These are phyloP conservation scores for Paralichthys olivaceus DNA, from an alignment of 2,113 vertebrate genomes.

Conservation along the genomic window DNA sequence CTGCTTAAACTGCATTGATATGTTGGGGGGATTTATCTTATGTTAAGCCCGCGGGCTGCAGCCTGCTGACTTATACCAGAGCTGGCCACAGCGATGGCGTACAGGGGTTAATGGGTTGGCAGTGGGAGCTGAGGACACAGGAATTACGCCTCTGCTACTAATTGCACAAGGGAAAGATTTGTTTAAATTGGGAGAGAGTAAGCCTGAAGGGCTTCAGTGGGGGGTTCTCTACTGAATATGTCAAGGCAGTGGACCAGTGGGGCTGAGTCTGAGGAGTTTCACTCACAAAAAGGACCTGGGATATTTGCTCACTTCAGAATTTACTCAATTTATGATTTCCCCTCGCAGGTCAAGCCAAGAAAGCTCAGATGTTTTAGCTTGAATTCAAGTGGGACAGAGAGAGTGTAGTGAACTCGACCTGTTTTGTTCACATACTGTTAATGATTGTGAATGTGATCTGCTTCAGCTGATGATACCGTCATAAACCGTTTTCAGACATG, in stretches of 20 bases:
- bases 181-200: slow-evolving; percentile 42
- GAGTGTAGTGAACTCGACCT: not conserved
- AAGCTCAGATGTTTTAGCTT: not conserved
- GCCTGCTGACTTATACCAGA: slow-evolving; percentile 54
- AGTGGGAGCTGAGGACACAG: slow-evolving; percentile 53
- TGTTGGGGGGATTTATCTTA: slow-evolving; percentile 55
- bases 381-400: not conserved
- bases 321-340: not conserved
- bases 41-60: slow-evolving; percentile 44
- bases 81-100: slow-evolving; percentile 23
- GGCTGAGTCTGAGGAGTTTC: not conserved
- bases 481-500: not conserved
- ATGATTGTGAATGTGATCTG: too few species aligned
- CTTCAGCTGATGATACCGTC: not conserved
- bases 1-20: slow-evolving; percentile 64
- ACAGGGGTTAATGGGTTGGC: slow-evolving; percentile 60
- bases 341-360: not conserved
- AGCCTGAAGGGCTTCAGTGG: slow-evolving; percentile 41
- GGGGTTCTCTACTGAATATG: slow-evolving; percentile 13
- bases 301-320: slow-evolving; percentile 21
- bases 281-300: too few species aligned
- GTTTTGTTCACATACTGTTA: too few species aligned
- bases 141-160: slow-evolving; percentile 67
- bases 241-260: slow-evolving; percentile 5
- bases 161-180: slow-evolving; percentile 62